Percentiles rank a stretch among this genome's conserved stretches.
These are phyloP conservation scores for Paraplagusia blochii DNA, from an alignment of 2,113 vertebrate species.

Conservation along the genomic window DNA sequence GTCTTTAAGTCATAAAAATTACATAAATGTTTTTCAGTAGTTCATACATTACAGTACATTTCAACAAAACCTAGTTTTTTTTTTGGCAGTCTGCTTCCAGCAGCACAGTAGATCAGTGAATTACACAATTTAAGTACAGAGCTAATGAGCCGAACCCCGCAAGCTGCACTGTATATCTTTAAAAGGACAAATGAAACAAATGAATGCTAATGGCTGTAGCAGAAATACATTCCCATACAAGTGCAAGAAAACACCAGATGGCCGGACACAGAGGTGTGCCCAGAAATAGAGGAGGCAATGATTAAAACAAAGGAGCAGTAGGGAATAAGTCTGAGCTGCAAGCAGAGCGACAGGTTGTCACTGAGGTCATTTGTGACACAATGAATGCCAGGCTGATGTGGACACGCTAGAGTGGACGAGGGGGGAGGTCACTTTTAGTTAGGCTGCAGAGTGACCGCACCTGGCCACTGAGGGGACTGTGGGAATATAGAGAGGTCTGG, in stretches of 20 bases:
- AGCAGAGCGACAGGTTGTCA: slow-evolving; percentile 36
- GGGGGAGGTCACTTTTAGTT: slow-evolving; percentile 43
- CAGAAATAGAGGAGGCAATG: slow-evolving; percentile 31
- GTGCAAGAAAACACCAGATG: background rate
- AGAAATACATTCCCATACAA: background rate
- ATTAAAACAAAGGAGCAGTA: slow-evolving; percentile 39
- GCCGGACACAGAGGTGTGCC: slow-evolving; percentile 10
- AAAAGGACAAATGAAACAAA: too few species aligned
- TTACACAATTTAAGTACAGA: too few species aligned
- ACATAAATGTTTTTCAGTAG: too few species aligned
- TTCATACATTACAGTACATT: too few species aligned
- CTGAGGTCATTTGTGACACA: slow-evolving; percentile 54
- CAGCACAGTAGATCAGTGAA: too few species aligned
- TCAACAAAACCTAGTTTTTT: too few species aligned
- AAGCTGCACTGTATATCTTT: too few species aligned
- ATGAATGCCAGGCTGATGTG: slow-evolving; percentile 40
- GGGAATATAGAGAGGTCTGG: slow-evolving; percentile 27
- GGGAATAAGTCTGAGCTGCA: slow-evolving; percentile 31
- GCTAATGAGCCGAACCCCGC: too few species aligned
- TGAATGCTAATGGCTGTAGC: slow-evolving; percentile 9
- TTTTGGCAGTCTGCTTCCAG: too few species aligned
- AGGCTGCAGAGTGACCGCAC: slow-evolving; percentile 38
- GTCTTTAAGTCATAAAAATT: too few species aligned
- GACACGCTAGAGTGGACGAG: slow-evolving; percentile 39
- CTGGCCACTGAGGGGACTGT: slow-evolving; percentile 36